Evolutionary conservation across 2,113 vertebrate species (phyloP), one percentile per base, ranked within the genome.

Genomic region (Antechinus stuartii): DNA sequence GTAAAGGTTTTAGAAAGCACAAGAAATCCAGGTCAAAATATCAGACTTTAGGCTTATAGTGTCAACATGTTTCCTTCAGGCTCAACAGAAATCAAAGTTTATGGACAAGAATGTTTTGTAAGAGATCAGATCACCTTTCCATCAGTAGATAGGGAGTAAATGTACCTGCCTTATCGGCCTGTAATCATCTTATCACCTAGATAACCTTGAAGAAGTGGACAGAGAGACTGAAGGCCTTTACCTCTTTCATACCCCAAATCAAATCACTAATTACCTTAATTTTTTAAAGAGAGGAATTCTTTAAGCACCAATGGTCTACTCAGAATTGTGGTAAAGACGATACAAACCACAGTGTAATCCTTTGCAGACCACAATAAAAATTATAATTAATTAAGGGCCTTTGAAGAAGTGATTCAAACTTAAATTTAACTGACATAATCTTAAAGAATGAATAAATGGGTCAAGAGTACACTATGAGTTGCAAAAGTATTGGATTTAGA

Each of bases 11-110:
- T 94, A 92, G 42, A 27, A 0, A 96, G 55, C 95, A 90, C 8
- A 68, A 42, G 22, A 90, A 91, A 94, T 46, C 24, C 68, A 55
- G 94, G 92, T 93, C 54, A 92, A 92, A 97, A 91, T 25, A 54
- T 8, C 30, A 57, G 14, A 89, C 89, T 52, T 54, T 46, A 52
- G 50, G 19, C 90, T 89, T 25, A 26, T 9, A 54, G 7, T 35
- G 57, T 91, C 54, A 55, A 52, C 25, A 1, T 14, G 53, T 54
- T 93, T 92, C 89, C 68, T 93, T 92, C 89, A 89, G 93, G 89
- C 0, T 46, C 90, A 54, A 92, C 0, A 55, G 42, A 94, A 94
- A 91, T 76, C 16, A 76, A 93, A 11, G 50, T 91, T 96, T 93
- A n/a, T 91, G 61, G 42, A 52, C 89, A 95, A 10, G 26, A 95